Evolutionary conservation across 2,113 vertebrate genomes (phyloP).

Genomic region (Gallinago jamesoni): DNA sequence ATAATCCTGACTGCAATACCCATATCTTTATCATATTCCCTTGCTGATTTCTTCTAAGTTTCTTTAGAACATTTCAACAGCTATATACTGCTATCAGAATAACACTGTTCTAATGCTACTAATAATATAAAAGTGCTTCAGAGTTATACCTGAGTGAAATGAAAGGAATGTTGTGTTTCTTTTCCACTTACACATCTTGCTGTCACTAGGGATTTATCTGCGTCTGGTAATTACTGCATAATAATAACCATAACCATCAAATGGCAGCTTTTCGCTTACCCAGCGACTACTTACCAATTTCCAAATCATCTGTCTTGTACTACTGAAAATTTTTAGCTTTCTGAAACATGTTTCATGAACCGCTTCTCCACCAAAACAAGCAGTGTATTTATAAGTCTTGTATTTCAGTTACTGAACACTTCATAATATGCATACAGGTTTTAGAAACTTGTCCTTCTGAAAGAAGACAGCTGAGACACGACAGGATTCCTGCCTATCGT

Average conservation of each 20-base stretch:
- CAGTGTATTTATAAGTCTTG: neutral
- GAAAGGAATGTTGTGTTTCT: neutral
- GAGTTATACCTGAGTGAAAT: neutral
- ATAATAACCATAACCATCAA: neutral
- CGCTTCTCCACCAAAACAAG: neutral
- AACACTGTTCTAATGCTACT: neutral
- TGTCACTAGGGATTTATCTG: neutral
- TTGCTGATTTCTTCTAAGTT: neutral
- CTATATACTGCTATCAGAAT: neutral
- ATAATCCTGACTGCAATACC: neutral
- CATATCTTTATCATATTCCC: neutral
- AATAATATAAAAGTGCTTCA: neutral
- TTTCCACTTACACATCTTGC: neutral
- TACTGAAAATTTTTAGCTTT: neutral
- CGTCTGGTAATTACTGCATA: neutral
- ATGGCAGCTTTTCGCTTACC: neutral
- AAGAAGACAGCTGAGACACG: neutral
- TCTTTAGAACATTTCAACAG: neutral
- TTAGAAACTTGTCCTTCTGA: neutral
- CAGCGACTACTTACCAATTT: neutral
- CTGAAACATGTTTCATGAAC: neutral
- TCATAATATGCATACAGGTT: neutral
- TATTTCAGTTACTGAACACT: neutral
- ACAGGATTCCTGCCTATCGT: neutral
- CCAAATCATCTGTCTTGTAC: neutral